A percentile compares a stretch with the other conserved stretches of the same genome.
Conservation (phyloP, 2,888 invertebrate species). For the Chrysodeixis includens region DNA sequence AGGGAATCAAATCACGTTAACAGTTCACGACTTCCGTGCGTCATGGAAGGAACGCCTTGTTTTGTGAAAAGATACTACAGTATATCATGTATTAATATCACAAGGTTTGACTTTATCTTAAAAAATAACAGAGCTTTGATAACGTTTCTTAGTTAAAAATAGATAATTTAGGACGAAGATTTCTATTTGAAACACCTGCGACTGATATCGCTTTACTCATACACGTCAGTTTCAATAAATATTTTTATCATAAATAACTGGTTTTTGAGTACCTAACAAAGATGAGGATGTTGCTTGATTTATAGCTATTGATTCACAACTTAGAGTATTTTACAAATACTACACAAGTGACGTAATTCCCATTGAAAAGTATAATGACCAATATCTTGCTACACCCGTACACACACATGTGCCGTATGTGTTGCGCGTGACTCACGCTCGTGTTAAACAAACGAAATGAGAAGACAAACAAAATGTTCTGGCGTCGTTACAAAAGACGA, state of each 20-base stretch:
- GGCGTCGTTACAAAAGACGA: conserved; percentile 60
- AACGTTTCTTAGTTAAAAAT: conserved; percentile 16
- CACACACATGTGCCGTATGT: conserved; percentile 59
- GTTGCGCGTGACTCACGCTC: conserved; percentile 67
- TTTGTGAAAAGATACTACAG: not conserved
- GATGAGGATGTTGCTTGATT: conserved; percentile 51
- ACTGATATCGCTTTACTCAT: not conserved
- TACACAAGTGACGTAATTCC: conserved; percentile 73
- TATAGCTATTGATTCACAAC: conserved; percentile 61
- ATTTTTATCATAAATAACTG: not conserved
- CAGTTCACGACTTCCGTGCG: conserved; percentile 3
- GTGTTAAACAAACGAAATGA: conserved; percentile 71
- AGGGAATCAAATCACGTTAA: not conserved
- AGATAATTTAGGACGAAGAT: conserved; percentile 15
- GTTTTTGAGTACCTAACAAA: conserved; percentile 15
- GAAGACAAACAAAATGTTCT: conserved; percentile 67
- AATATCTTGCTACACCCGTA: conserved; percentile 65
- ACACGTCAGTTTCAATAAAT: not conserved
- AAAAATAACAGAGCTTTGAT: conserved; percentile 33
- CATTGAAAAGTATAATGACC: conserved; percentile 75
- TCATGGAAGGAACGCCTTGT: not conserved
- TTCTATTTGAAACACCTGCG: conserved; percentile 13
- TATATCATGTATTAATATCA: not conserved
- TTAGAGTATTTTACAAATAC: conserved; percentile 71
- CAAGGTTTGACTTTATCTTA: conserved; percentile 27